phyloP scores from a whole-genome alignment of 2,888 invertebrate species.

The Amphipyra berbera region DNA sequence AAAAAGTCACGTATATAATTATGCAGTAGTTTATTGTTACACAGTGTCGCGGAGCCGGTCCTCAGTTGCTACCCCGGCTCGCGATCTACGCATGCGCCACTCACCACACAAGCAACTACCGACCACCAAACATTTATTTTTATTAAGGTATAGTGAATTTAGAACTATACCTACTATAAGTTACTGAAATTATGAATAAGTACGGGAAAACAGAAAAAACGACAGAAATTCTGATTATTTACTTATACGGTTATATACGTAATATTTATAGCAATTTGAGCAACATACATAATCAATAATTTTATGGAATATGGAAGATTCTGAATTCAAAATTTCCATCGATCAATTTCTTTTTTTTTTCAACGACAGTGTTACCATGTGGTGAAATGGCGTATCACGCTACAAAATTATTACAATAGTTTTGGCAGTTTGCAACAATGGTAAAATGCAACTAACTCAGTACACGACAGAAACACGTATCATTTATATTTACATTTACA shows the following conservation, averaged over 20 bases:
- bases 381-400: constrained; percentile 67
- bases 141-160: constrained; percentile 1
- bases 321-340: constrained; percentile 25
- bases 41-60: constrained; percentile 74
- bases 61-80: constrained; percentile 72
- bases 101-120: constrained; percentile 59
- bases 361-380: constrained; percentile 43
- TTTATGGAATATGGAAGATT: not conserved
- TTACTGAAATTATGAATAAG: constrained; percentile 1
- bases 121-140: constrained; percentile 13
- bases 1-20: constrained; percentile 69
- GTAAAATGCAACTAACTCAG: constrained; percentile 87
- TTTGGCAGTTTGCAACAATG: constrained; percentile 89
- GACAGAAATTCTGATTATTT: constrained; percentile 17
- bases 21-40: constrained; percentile 89
- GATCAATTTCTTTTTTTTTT: constrained; percentile 5
- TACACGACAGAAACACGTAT: constrained; percentile 80
- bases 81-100: constrained; percentile 62
- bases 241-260: too few relatives aligned
- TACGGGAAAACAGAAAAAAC: constrained; percentile 18
- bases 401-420: constrained; percentile 86
- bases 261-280: too few relatives aligned
- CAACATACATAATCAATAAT: not conserved
- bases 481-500: constrained; percentile 82
- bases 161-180: constrained; percentile 20